These are phyloP conservation scores for Linnaemya vulpina DNA, from an alignment of 2,888 invertebrate species.

Conservation along the genomic window DNA sequence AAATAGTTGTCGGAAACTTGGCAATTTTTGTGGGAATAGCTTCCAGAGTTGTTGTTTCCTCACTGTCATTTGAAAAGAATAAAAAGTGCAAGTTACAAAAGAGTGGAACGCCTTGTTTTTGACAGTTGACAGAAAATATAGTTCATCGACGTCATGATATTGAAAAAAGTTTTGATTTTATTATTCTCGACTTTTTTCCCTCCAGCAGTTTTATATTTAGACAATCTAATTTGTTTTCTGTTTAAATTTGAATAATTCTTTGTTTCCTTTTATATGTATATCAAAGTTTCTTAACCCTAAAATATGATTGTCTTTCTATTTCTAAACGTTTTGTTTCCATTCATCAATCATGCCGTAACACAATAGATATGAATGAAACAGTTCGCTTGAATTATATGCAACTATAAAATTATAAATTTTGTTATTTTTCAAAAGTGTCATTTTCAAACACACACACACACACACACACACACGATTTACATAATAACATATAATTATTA, in stretches of 20 bases:
- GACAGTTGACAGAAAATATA: too few species aligned
- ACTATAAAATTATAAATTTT: constrained; percentile 39
- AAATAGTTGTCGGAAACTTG: too few species aligned
- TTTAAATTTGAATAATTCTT: background rate
- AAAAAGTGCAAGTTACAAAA: too few species aligned
- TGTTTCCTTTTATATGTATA: background rate
- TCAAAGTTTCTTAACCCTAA: background rate
- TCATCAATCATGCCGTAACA: constrained; percentile 21
- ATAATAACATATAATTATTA: constrained; percentile 41
- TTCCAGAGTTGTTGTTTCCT: too few species aligned
- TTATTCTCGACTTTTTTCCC: too few species aligned
- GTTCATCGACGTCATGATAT: too few species aligned
- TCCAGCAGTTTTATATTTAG: too few species aligned
- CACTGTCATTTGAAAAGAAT: too few species aligned
- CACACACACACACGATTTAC: constrained; percentile 5
- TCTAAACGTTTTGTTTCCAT: background rate
- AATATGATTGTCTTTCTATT: background rate
- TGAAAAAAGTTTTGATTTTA: too few species aligned
- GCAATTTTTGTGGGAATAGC: too few species aligned
- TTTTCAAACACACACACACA: constrained; percentile 1
- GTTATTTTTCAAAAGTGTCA: constrained; percentile 2
- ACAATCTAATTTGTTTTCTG: too few species aligned
- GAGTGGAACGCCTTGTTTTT: too few species aligned
- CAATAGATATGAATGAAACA: constrained; percentile 28
- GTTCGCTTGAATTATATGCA: constrained; percentile 6